Base-by-base conservation (phyloP, 2,888 invertebrate species). In the Panzeria rudis region DNA sequence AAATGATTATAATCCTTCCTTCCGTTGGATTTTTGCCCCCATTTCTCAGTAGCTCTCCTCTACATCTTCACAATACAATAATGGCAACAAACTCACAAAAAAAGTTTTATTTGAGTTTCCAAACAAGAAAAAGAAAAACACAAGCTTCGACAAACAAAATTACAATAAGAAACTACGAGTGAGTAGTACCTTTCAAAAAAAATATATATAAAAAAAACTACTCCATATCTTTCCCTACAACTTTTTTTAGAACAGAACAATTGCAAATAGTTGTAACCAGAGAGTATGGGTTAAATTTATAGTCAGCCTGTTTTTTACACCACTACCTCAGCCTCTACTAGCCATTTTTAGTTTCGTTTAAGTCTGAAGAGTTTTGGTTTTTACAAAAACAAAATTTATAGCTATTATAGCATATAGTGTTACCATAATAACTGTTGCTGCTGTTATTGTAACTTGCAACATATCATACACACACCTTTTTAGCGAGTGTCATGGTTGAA, bases 1-100 rank as follows among this genome's bases (percentile, higher is more conserved):
- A 83, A 81, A 81, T 86, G 80, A 86, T 86, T 84, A 86, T 82
- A 86, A 84, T 85, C 77, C 86, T 86, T 84, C 82, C 84, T 80
- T 87, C 84, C 84, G 82, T 81, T 86, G 62, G 32, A 32, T 38
- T 62, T 52, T 56, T 23, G 41, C 13, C 29, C 11, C 7, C 8
- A 15, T 29, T 38, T 25, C 17, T 20, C 8, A 32, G 5, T 32
- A 32, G 54, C 47, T 35, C 35, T 56, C 17, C 47, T 35, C 44
- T n/a, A 32, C n/a, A 4, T 23, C 17, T 41, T 17, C 3, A 6
- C 52, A 25, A 8, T 15, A 62, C 35, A 76, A 76, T 32, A 62
- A 62, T 35, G 44, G 23, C 54, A 41, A 75, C 38, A 75, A 38
- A 50, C 29, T 64, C 35, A n/a, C 61, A 44, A 56, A 44, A 66